A percentile compares a stretch with the other conserved stretches of the same genome.
Evolutionary conservation across 2,888 invertebrate genomes (phyloP).

Genomic region (Petrophora chlorosata): DNA sequence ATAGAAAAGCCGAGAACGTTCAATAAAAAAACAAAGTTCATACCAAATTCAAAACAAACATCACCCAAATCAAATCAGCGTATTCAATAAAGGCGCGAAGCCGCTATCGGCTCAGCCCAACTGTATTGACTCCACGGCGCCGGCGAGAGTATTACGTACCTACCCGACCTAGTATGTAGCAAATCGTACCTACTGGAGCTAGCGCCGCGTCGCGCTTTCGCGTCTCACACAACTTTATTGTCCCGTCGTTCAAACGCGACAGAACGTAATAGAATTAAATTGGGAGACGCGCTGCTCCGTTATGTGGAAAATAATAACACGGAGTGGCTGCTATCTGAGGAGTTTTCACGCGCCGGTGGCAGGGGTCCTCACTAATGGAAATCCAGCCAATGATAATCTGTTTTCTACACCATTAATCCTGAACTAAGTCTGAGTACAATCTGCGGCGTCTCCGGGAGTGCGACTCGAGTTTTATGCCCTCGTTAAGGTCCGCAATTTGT

Average conservation of each 20-base stretch:
- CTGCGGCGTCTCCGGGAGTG: conserved; percentile 79
- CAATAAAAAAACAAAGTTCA: conserved; percentile 32
- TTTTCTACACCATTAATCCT: conserved; percentile 85
- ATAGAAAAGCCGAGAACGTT: conserved; percentile 16
- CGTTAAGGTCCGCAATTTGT: conserved; percentile 84
- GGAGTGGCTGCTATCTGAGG: conserved; percentile 73
- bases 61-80: conserved; percentile 56
- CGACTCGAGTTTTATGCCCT: conserved; percentile 81
- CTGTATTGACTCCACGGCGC: conserved; percentile 36
- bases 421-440: conserved; percentile 82
- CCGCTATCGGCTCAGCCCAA: conserved; percentile 39
- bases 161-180: conserved; percentile 2
- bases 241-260: conserved; percentile 80
- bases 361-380: conserved; percentile 80
- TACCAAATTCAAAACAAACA: conserved; percentile 47
- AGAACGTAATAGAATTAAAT: conserved; percentile 83
- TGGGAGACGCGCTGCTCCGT: conserved; percentile 76
- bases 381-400: conserved; percentile 84
- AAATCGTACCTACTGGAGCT: conserved; percentile 5
- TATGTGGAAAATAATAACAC: conserved; percentile 83
- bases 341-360: conserved; percentile 81
- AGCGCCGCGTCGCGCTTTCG: conserved; percentile 46
- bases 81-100: conserved; percentile 53
- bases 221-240: conserved; percentile 76
- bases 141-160: conserved; percentile 4